Conservation (phyloP, 2,797 vertebrate species). For the Crenichthys baileyi region DNA sequence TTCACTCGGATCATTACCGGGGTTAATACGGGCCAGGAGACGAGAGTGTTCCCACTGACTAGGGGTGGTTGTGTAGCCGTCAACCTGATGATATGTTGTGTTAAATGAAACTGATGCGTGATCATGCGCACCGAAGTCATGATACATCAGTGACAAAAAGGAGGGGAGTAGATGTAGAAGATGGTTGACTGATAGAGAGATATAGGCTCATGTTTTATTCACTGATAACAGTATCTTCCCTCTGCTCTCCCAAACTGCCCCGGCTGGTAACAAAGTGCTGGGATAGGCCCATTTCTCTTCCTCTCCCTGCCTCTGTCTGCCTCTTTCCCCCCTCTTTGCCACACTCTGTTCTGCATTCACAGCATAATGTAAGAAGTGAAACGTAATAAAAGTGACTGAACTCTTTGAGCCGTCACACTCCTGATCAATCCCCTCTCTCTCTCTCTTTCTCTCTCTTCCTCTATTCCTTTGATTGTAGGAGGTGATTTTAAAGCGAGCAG, state of each 20-base stretch:
- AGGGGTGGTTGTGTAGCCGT: slow-evolving; percentile 63
- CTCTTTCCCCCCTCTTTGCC: slow-evolving; percentile 45
- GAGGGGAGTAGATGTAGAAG: slow-evolving; percentile 66
- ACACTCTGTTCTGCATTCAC: slow-evolving; percentile 74
- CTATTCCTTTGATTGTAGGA: slow-evolving; percentile 84
- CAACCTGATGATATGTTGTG: slow-evolving; percentile 75
- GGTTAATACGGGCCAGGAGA: slow-evolving; percentile 72
- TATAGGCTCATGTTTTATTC: slow-evolving; percentile 82
- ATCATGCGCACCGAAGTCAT: slow-evolving; percentile 65
- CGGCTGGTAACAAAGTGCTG: slow-evolving; percentile 73
- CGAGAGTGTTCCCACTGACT: slow-evolving; percentile 63
- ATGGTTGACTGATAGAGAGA: slow-evolving; percentile 78
- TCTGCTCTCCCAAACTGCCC: slow-evolving; percentile 72
- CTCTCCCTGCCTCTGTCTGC: slow-evolving; percentile 53
- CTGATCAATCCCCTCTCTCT: slow-evolving; percentile 71
- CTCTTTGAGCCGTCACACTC: slow-evolving; percentile 62
- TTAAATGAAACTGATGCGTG: slow-evolving; percentile 77
- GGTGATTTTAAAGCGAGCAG: slow-evolving; percentile 95
- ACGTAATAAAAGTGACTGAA: slow-evolving; percentile 80
- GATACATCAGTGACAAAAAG: slow-evolving; percentile 60
- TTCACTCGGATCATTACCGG: slow-evolving; percentile 73
- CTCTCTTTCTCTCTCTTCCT: slow-evolving; percentile 46
- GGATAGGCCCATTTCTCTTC: slow-evolving; percentile 79
- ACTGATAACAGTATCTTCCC: slow-evolving; percentile 74
- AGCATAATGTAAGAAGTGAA: slow-evolving; percentile 72